Conservation (phyloP, 2,888 invertebrate genomes). For the Cenopis cana region DNA sequence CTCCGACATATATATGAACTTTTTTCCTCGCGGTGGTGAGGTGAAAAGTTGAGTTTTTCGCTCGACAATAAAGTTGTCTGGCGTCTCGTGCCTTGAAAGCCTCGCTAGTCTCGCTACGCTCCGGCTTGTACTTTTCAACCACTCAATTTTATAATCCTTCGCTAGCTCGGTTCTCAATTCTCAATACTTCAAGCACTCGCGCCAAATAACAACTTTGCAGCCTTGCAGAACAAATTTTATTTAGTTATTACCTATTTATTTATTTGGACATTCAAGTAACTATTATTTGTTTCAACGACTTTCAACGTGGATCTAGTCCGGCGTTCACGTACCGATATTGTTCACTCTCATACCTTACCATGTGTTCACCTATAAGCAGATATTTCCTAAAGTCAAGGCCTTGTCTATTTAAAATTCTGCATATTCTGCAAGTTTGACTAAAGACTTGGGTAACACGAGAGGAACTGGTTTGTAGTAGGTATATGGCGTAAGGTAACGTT, state of each 20-base stretch:
- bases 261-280: too few species aligned
- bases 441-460: slow-evolving; percentile 5
- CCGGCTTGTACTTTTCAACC: too few species aligned
- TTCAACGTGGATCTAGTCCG: background rate
- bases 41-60: background rate
- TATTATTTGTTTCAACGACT: background rate
- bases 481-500: background rate
- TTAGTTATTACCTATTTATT: too few species aligned
- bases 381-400: background rate
- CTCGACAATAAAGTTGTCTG: too few species aligned
- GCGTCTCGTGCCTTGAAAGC: too few species aligned
- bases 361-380: background rate
- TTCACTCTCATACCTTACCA: background rate
- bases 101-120: too few species aligned
- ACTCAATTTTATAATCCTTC: too few species aligned
- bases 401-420: slow-evolving; percentile 18
- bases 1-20: background rate
- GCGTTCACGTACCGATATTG: too few species aligned
- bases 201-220: too few species aligned
- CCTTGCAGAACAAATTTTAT: too few species aligned
- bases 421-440: background rate
- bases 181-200: too few species aligned
- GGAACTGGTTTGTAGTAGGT: slow-evolving; percentile 3
- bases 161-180: too few species aligned
- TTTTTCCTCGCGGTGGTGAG: background rate